Conservation (phyloP, 53 echinoderm and acorn worm species). For the Holothuria scabra region DNA sequence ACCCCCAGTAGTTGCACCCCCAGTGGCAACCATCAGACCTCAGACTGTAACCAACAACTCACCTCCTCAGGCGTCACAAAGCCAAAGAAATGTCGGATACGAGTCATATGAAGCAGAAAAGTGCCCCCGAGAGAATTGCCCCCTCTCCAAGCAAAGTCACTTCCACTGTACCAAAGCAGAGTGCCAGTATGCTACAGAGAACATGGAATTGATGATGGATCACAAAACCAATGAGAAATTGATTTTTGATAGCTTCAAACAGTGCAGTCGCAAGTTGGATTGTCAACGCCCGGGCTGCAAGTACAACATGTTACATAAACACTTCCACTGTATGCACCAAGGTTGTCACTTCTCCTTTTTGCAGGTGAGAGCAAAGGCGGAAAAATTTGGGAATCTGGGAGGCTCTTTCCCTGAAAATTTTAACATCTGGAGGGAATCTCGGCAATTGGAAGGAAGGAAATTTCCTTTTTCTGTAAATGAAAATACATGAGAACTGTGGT, state of each 20-base stretch:
- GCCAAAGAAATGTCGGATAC: no score
- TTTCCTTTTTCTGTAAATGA: no score
- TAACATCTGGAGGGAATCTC: no score
- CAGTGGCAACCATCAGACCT: constrained; percentile 37
- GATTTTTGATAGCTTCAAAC: constrained; percentile 92
- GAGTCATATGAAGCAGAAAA: no score
- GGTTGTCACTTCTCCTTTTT: constrained; percentile 98
- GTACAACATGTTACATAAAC: constrained; percentile 97
- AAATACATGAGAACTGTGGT: no score
- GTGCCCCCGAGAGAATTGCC: constrained; percentile 71
- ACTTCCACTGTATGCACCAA: constrained; percentile 96
- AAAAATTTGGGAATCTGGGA: no score
- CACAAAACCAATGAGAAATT: constrained; percentile 96
- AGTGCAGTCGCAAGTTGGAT: constrained; percentile 95
- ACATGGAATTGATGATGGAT: constrained; percentile 82
- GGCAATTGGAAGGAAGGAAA: no score
- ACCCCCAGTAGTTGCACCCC: constrained; percentile 1
- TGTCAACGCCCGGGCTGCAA: constrained; percentile 96
- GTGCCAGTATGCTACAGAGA: constrained; percentile 92
- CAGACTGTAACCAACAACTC: constrained; percentile 26
- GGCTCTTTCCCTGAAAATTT: no score
- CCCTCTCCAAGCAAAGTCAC: constrained; percentile 74
- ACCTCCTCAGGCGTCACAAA: not conserved
- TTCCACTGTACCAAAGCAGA: constrained; percentile 94
- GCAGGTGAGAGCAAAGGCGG: constrained; percentile 87